phyloP scores from a whole-genome alignment of 2,888 invertebrate genomes.

The Pediacus dermestoides region DNA sequence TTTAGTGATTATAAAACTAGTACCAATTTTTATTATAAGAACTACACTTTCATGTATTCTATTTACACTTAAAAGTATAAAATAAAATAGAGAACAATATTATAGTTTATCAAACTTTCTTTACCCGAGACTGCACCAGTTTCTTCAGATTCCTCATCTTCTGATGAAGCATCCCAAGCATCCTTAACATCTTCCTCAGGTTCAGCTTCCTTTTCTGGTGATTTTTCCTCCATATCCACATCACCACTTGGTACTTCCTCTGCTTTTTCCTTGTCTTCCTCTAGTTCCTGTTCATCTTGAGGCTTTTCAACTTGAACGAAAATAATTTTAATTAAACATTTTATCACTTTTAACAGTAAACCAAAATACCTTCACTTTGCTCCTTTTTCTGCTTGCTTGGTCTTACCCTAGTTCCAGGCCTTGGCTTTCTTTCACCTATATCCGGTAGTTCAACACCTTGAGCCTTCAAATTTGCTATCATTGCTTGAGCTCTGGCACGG shows the following conservation, averaged over 20 bases:
- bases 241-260: slow-evolving; percentile 24
- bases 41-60: too few relatives aligned
- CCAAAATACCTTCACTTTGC: slow-evolving; percentile 41
- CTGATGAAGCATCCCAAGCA: slow-evolving; percentile 72
- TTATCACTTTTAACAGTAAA: too few relatives aligned
- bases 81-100: background rate
- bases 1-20: too few relatives aligned
- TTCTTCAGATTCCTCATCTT: slow-evolving; percentile 54
- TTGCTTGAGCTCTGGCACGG: slow-evolving; percentile 80
- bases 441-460: slow-evolving; percentile 82
- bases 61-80: background rate
- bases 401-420: slow-evolving; percentile 72
- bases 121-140: slow-evolving; percentile 32
- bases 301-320: slow-evolving; percentile 44
- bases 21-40: too few relatives aligned
- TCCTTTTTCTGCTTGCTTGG: slow-evolving; percentile 65
- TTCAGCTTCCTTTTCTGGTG: slow-evolving; percentile 35
- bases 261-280: slow-evolving; percentile 27
- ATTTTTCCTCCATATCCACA: slow-evolving; percentile 25
- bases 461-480: slow-evolving; percentile 84
- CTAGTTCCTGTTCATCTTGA: slow-evolving; percentile 23
- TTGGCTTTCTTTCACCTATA: slow-evolving; percentile 58
- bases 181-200: slow-evolving; percentile 68
- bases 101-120: background rate
- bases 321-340: too few relatives aligned